A percentile compares a stretch with the other conserved stretches of the same genome.
phyloP scores from a whole-genome alignment of 92 coral and sea anemone genomes.

The Palythoa grandis region DNA sequence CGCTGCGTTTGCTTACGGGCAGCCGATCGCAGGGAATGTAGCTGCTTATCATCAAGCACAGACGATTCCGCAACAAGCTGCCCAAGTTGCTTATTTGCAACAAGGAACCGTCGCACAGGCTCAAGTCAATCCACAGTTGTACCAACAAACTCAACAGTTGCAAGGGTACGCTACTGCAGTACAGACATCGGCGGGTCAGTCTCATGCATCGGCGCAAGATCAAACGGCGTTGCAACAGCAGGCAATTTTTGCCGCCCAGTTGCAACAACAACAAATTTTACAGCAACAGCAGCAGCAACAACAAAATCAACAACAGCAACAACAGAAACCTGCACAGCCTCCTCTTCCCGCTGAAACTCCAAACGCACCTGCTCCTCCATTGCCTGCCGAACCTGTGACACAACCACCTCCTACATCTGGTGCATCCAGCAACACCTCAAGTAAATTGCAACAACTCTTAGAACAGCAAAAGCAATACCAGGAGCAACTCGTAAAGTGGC shows the following conservation, averaged over 20 bases:
- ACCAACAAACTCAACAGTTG: slow-evolving; percentile 24
- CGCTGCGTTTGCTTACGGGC: slow-evolving; percentile 29
- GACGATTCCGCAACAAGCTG: slow-evolving; percentile 43
- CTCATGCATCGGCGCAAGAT: slow-evolving; percentile 4
- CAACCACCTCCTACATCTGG: slow-evolving; percentile 42
- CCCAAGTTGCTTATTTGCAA: slow-evolving; percentile 47
- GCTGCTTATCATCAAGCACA: slow-evolving; percentile 54
- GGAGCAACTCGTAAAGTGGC: slow-evolving; percentile 86
- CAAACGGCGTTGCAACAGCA: slow-evolving; percentile 25
- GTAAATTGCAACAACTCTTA: slow-evolving; percentile 33
- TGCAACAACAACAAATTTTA: slow-evolving; percentile 40
- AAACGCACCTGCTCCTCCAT: slow-evolving; percentile 44
- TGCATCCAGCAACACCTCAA: slow-evolving; percentile 1
- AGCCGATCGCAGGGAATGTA: slow-evolving; percentile 23
- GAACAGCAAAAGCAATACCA: slow-evolving; percentile 76
- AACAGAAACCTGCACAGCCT: slow-evolving; percentile 33
- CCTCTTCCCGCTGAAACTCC: slow-evolving; percentile 53
- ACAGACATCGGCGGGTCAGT: neutral
- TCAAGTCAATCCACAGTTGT: slow-evolving; percentile 40
- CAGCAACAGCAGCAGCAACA: slow-evolving; percentile 33
- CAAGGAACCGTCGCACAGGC: slow-evolving; percentile 45
- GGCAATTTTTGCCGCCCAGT: slow-evolving; percentile 32
- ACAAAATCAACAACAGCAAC: neutral
- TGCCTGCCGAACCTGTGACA: slow-evolving; percentile 57
- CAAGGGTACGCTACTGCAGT: slow-evolving; percentile 6